These are phyloP conservation scores for Epistrophe eligans DNA, from an alignment of 2,888 invertebrate species.

Conservation along the genomic window DNA sequence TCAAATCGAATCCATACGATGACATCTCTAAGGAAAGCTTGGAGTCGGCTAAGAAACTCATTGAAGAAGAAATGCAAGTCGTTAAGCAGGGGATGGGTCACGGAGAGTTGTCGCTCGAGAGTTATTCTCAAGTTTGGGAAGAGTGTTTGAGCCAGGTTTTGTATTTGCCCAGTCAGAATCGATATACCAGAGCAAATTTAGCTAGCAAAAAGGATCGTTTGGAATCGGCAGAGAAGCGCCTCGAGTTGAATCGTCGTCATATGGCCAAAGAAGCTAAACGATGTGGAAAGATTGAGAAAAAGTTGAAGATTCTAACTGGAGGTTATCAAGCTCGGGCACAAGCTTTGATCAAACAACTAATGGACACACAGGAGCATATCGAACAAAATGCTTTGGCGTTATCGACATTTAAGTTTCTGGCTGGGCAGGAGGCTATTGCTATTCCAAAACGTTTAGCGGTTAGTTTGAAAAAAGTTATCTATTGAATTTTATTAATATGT, in stretches of 20 bases:
- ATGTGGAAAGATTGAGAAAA: slow-evolving; percentile 99
- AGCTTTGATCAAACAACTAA: slow-evolving; percentile 93
- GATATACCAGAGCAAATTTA: slow-evolving; percentile 96
- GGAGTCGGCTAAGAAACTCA: slow-evolving; percentile 86
- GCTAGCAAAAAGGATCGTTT: slow-evolving; percentile 98
- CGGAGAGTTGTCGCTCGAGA: slow-evolving; percentile 95
- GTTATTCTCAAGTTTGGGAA: slow-evolving; percentile 98
- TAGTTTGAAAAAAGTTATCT: slow-evolving; percentile 73
- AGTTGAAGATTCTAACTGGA: slow-evolving; percentile 96
- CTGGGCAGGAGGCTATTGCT: slow-evolving; percentile 94
- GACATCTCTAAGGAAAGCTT: slow-evolving; percentile 89
- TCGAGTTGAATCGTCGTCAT: slow-evolving; percentile 96
- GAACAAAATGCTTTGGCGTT: slow-evolving; percentile 95
- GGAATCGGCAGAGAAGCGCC: slow-evolving; percentile 95
- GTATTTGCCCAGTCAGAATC: slow-evolving; percentile 95
- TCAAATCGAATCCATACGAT: slow-evolving; percentile 94
- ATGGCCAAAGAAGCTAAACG: slow-evolving; percentile 99
- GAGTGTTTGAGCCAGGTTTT: slow-evolving; percentile 97
- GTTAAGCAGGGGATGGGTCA: slow-evolving; percentile 98
- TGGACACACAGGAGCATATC: slow-evolving; percentile 94
- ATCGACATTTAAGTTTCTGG: slow-evolving; percentile 95
- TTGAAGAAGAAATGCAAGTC: slow-evolving; percentile 93
- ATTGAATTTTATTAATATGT: not conserved
- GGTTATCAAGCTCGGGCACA: slow-evolving; percentile 94
- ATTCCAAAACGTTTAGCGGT: slow-evolving; percentile 95